A percentile compares a stretch with the other conserved stretches of the same genome.
Evolutionary conservation across 2,888 invertebrate species (phyloP).

Genomic region (Sphinx pinastri): DNA sequence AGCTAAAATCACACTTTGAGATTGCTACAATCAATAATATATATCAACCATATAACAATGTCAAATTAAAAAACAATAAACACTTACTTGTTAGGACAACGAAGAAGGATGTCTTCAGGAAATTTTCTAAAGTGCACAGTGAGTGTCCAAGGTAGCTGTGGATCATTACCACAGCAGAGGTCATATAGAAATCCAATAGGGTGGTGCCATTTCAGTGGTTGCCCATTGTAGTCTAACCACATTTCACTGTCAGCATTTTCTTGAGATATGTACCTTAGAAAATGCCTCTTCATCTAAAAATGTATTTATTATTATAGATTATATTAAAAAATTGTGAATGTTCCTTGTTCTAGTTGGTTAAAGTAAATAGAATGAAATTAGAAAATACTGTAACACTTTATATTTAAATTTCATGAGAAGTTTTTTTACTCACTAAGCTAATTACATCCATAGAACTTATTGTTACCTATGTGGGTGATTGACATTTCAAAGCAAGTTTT

Average conservation of each 20-base stretch:
- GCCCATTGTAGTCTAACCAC: conserved; percentile 97
- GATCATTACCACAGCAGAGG: conserved; percentile 86
- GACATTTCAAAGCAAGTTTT: too few species aligned
- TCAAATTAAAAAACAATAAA: neutral
- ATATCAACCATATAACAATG: neutral
- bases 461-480: too few species aligned
- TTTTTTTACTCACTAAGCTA: too few species aligned
- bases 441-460: too few species aligned
- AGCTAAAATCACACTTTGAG: too few species aligned
- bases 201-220: conserved; percentile 95
- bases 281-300: conserved; percentile 93
- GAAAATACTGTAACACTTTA: too few species aligned
- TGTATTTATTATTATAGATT: neutral
- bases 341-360: too few species aligned
- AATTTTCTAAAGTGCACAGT: conserved; percentile 98
- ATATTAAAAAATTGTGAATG: too few species aligned
- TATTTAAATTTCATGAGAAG: too few species aligned
- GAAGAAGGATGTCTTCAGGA: conserved; percentile 94
- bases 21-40: too few species aligned
- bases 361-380: too few species aligned
- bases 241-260: conserved; percentile 93
- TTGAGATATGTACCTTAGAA: conserved; percentile 90
- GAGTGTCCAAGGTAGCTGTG: conserved; percentile 95
- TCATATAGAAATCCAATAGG: conserved; percentile 97
- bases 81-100: conserved; percentile 91